Base-by-base conservation (phyloP, 2,888 invertebrate species). In the Scrobipalpa costella region DNA sequence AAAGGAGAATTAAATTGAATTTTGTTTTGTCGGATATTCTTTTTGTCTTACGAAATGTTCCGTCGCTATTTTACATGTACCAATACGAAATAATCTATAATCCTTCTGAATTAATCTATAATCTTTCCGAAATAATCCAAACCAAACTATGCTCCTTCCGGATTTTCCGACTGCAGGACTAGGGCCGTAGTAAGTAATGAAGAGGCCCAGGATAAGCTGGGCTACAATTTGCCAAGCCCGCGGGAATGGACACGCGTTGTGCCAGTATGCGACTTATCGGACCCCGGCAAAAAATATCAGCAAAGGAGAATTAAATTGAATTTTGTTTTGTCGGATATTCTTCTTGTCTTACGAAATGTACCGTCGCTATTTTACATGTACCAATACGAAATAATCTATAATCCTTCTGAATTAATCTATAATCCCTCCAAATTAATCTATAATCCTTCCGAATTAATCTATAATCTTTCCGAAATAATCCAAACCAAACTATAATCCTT, bases 201-300 rank as follows among this genome's bases (percentile, higher is more conserved):
- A 76, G 71, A 40, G 59, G 73, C 73, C 74, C 69, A 47, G 81
- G 82, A 83, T 86, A 83, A 86, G 85, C 85, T 81, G 67, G 70
- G 70, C 74, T 75, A 75, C 84, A 82, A 87, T 87, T 87, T 86
- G 83, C 86, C 84, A 83, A 77, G 81, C 79, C 78, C 71, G 69
- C 69, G 68, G 59, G 66, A 69, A 73, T 68, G 71, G 72, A 67
- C 71, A 64, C 70, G 67, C 74, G 69, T 66, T 71, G 68, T 64
- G 73, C 62, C 69, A 67, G 58, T 65, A 63, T 65, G 65, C 57
- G 61, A 65, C 67, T 63, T 67, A 57, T 61, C 63, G 55, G 55
- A 55, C 59, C 8, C 44, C 15, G n/a, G 9, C 36, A 59, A 50
- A 55, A 52, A 55, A 55, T 55, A 8, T n/a, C 34, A 15, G 2